Conservation (phyloP, 64 coral and sea anemone species). For the Cladopsammia gracilis region DNA sequence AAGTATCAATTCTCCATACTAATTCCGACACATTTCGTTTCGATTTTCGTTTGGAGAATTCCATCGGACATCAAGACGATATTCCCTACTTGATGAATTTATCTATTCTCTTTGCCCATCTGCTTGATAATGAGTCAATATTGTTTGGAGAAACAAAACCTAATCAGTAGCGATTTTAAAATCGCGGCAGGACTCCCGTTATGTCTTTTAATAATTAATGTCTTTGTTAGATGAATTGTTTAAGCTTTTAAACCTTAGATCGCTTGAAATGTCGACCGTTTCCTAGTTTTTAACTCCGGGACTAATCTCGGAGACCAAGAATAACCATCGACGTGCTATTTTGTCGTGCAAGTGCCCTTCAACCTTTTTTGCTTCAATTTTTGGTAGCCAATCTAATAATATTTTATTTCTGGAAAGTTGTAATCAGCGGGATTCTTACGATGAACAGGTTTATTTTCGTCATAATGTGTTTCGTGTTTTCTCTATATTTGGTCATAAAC, state of each 20-base stretch:
- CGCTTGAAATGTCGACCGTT: neutral
- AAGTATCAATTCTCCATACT: too few relatives aligned
- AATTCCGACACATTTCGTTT: neutral
- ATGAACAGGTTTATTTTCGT: neutral
- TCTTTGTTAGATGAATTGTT: neutral
- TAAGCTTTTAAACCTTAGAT: neutral
- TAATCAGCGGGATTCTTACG: neutral
- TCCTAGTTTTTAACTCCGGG: neutral
- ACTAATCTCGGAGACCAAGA: too few relatives aligned
- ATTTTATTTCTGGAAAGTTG: neutral
- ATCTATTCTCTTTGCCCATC: too few relatives aligned
- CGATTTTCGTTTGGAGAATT: neutral
- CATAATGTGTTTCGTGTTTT: neutral
- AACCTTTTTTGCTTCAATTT: too few relatives aligned
- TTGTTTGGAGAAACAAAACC: neutral
- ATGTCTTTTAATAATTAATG: neutral
- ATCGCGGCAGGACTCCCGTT: neutral
- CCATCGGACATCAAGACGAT: neutral
- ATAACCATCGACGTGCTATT: too few relatives aligned
- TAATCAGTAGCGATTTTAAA: neutral
- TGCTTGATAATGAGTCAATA: too few relatives aligned
- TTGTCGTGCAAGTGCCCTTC: too few relatives aligned
- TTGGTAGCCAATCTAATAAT: neutral
- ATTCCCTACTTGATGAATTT: too few relatives aligned
- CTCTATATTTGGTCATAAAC: slow-evolving; percentile 1